Evolutionary conservation across 2,797 vertebrate species (phyloP), one percentile per base, ranked within the genome.

Genomic region (Crocodylus rhombifer): DNA sequence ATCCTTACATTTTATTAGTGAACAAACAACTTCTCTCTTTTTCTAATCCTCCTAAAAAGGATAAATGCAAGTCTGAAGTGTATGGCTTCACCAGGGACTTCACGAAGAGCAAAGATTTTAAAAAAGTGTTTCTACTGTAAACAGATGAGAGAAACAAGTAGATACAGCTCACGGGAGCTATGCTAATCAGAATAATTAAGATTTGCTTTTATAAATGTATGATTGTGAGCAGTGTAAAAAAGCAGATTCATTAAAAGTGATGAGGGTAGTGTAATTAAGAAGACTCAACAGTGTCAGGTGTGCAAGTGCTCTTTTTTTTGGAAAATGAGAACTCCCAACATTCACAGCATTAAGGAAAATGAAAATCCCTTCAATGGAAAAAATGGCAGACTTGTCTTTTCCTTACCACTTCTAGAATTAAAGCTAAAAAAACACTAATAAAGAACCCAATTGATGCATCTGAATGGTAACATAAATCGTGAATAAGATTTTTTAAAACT

Each of bases 41-140:
- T 42, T 9, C 42, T 42, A 42, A n/a, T 7, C 67, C 57, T 69
- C 16, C 73, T 78, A 62, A 83, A 91, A 87, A 25, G 62, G 23
- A 42, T 93, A 87, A 69, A 67, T 26, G 60, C 10, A 26, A 0
- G 16, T 42, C 91, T 28, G 77, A 36, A 88, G 10, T 77, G 71
- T 12, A 58, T 0, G 0, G n/a, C 55, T 79, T 85, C 33, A 36
- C 42, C 10, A 51, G 42, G 10, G 11, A 77, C 15, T 57, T 28
- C 56, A 85, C 42, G 20, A 73, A 56, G 65, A 60, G 65, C 14
- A 13, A 36, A 56, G 6, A 61, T 4, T 17, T 33, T 4, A 81
- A 26, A 25, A 71, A 88, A 33, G 1, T 80, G 78, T 58, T 91
- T 42, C 82, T 73, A 81, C 42, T 81, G 74, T 83, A 65, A 86